A percentile compares a stretch with the other conserved stretches of the same genome.
phyloP scores from a whole-genome alignment of 2,113 vertebrate genomes.

The Mobula hypostoma region DNA sequence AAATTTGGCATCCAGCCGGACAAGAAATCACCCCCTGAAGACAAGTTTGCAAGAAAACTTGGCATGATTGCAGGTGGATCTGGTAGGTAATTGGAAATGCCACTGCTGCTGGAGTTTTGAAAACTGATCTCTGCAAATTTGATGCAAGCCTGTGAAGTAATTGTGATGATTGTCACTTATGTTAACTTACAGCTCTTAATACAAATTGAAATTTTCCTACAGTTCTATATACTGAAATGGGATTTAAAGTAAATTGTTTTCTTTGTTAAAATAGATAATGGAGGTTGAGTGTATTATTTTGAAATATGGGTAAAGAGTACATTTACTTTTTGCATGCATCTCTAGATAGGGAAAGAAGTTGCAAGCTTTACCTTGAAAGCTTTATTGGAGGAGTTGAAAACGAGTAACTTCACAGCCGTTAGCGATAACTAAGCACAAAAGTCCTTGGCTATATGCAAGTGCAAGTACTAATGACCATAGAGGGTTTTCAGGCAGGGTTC shows the following conservation, averaged over 20 bases:
- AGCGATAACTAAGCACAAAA: neutral
- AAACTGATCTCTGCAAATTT: too few relatives aligned
- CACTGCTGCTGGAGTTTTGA: neutral
- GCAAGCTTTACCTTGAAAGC: neutral
- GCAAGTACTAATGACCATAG: neutral
- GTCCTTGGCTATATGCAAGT: neutral
- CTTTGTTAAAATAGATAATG: neutral
- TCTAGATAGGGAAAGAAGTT: neutral
- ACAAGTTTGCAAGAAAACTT: conserved; percentile 46
- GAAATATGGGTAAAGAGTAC: neutral
- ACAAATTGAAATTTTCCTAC: neutral
- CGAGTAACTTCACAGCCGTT: too few relatives aligned
- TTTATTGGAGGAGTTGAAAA: neutral
- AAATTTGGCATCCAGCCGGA: conserved; percentile 57
- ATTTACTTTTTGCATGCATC: neutral
- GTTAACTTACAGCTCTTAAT: neutral
- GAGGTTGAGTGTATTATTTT: neutral
- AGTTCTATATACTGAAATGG: neutral
- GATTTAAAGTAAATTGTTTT: neutral
- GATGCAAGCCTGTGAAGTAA: neutral
- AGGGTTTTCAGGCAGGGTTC: neutral
- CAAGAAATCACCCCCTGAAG: conserved; percentile 56
- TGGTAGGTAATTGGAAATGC: conserved; percentile 46
- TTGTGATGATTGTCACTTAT: neutral
- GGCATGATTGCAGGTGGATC: conserved; percentile 66